phyloP scores from a whole-genome alignment of 2,113 vertebrate species.

The Anoplopoma fimbria region DNA sequence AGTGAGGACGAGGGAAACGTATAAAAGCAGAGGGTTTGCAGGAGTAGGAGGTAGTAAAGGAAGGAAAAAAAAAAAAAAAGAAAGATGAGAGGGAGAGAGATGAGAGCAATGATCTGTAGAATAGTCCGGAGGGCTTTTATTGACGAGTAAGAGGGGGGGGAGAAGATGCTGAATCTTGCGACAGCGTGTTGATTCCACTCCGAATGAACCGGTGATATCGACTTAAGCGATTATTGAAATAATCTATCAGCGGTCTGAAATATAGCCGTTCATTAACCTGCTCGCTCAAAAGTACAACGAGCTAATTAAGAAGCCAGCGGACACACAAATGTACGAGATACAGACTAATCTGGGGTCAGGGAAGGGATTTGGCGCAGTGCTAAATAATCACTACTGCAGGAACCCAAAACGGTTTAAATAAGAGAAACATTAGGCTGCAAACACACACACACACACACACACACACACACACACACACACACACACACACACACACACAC shows the following conservation, averaged over 20 bases:
- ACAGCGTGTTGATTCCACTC: constrained; percentile 45
- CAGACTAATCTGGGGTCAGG: constrained; percentile 45
- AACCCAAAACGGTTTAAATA: constrained; percentile 9
- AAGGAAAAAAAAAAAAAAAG: constrained; percentile 18
- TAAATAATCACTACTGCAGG: constrained; percentile 27
- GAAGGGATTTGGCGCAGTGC: constrained; percentile 22
- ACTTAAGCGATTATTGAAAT: constrained; percentile 38
- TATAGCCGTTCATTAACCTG: constrained; percentile 63
- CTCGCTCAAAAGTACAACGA: neutral
- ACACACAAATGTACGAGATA: constrained; percentile 22
- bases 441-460: too few species aligned
- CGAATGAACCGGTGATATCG: constrained; percentile 49
- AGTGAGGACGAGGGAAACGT: constrained; percentile 30
- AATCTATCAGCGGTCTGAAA: constrained; percentile 55
- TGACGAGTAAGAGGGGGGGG: constrained; percentile 19
- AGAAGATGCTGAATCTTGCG: neutral
- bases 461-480: neutral
- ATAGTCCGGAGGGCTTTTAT: constrained; percentile 53
- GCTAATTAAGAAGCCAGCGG: neutral
- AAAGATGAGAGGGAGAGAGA: constrained; percentile 55
- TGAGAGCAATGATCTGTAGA: constrained; percentile 54
- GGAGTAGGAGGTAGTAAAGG: constrained; percentile 33
- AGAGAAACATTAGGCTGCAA: neutral
- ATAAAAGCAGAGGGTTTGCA: constrained; percentile 41
- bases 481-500: neutral